These are phyloP conservation scores for Masnerella sp. DNA, from an alignment of 2,888 invertebrate genomes.

Conservation along the genomic window DNA sequence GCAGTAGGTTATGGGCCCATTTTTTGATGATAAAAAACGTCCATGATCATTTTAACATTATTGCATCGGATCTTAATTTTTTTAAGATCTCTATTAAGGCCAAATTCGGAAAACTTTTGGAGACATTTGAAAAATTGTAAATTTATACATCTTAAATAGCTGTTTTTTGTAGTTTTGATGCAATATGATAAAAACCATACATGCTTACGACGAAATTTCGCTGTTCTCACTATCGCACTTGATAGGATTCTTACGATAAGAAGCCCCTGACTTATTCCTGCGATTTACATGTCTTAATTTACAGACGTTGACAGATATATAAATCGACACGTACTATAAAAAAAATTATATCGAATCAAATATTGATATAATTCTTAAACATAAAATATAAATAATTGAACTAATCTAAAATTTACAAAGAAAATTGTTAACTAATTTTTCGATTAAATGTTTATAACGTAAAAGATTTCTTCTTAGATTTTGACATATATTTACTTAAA, in stretches of 20 bases:
- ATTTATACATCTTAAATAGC: too few species aligned
- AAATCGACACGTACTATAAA: background rate
- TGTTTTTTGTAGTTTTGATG: background rate
- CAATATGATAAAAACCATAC: slow-evolving; percentile 27
- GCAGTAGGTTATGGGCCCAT: too few species aligned
- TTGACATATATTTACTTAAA: slow-evolving; percentile 20
- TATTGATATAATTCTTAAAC: background rate
- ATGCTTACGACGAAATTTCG: slow-evolving; percentile 36
- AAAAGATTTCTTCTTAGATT: slow-evolving; percentile 16
- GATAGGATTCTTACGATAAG: slow-evolving; percentile 33
- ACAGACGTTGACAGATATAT: background rate
- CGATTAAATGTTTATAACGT: background rate
- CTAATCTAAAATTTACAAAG: background rate
- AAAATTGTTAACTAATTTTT: too few species aligned
- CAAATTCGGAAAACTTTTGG: too few species aligned
- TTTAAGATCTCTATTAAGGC: too few species aligned
- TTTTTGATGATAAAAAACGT: too few species aligned
- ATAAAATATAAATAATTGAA: background rate
- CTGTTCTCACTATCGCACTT: slow-evolving; percentile 47
- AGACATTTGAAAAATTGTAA: too few species aligned
- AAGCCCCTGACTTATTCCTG: slow-evolving; percentile 38
- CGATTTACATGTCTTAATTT: slow-evolving; percentile 1
- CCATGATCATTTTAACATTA: too few species aligned
- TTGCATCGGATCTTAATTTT: too few species aligned
- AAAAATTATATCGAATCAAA: too few species aligned